Evolutionary conservation across 2,113 vertebrate genomes (phyloP), one percentile per base, ranked within the genome.

Genomic region (Gambusia affinis): DNA sequence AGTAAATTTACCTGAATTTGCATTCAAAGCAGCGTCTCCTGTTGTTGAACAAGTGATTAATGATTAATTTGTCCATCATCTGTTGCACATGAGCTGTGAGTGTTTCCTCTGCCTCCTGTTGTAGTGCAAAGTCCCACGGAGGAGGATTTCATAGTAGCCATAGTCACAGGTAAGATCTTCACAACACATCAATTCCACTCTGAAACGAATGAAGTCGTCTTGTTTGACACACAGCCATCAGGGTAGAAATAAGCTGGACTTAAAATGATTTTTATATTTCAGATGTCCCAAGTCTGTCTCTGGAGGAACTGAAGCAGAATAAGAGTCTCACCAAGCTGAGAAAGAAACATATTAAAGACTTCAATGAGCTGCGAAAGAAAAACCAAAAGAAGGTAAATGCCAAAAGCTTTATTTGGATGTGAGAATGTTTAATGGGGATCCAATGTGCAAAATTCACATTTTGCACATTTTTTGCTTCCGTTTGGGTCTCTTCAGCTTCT

Each of bases 351-450:
- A 92, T 87, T 51, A 95, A 96, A 33, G 96, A 98, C 12, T 70
- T 97, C 33, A 94, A 95, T 75, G 96, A 97, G 67, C 85, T 97
- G 60, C 88, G 69, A 1, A 96, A 95, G 87, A 97, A 97, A 70
- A 95, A 98, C 66, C 87, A 93, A 10, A 95, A 95, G 79, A 96
- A 95, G 91, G 94, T 95, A 76, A 22, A 1, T 1, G 57, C 42
- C 31, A n/a, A 47, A 22, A 19, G 6, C 5, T 15, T 28, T 7
- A 70, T 8, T 15, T 24, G 0, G 7, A 33, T 35, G 1, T 37
- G 30, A 19, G 37, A 14, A 33, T 60, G 4, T 29, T n/a, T 39
- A 27, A 35, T 35, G 33, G 8, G 33, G 33, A 35, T 35, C 7
- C 33, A 35, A 8, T 35, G 33, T 35, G 33, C 33, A 35, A 35